Conservation (phyloP, 1,140 invertebrate genomes). For the Branchinecta lynchi region DNA sequence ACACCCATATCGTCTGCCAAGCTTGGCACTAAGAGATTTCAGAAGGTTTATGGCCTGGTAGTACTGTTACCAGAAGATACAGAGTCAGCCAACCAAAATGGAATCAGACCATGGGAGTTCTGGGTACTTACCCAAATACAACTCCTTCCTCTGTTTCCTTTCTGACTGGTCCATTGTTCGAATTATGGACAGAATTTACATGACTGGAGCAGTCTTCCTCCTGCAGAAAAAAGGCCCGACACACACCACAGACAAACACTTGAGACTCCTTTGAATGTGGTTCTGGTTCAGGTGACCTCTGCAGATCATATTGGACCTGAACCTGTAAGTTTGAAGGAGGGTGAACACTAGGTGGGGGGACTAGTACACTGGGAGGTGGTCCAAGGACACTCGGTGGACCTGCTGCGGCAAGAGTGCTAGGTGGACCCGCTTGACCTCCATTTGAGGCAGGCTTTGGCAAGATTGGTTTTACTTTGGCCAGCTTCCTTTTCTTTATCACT, state of each 20-base stretch:
- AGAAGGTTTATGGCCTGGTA: no score
- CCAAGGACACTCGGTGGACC: constrained; percentile 1
- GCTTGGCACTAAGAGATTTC: no score
- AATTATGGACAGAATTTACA: constrained; percentile 3
- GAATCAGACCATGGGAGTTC: no score
- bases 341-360: neutral
- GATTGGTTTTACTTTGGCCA: neutral
- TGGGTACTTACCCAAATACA: neutral
- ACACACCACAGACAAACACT: neutral
- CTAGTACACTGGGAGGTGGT: neutral
- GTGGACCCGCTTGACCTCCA: neutral
- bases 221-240: neutral
- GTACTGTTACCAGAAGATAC: no score
- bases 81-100: no score
- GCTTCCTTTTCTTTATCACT: neutral
- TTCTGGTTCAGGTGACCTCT: neutral
- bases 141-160: neutral
- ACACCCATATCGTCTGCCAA: no score
- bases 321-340: neutral
- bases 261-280: neutral
- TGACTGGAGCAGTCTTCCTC: neutral
- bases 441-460: neutral
- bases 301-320: neutral
- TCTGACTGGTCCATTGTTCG: neutral
- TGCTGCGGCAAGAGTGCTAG: neutral